phyloP scores from a whole-genome alignment of 1,140 invertebrate species.

The Drosophila parvula region DNA sequence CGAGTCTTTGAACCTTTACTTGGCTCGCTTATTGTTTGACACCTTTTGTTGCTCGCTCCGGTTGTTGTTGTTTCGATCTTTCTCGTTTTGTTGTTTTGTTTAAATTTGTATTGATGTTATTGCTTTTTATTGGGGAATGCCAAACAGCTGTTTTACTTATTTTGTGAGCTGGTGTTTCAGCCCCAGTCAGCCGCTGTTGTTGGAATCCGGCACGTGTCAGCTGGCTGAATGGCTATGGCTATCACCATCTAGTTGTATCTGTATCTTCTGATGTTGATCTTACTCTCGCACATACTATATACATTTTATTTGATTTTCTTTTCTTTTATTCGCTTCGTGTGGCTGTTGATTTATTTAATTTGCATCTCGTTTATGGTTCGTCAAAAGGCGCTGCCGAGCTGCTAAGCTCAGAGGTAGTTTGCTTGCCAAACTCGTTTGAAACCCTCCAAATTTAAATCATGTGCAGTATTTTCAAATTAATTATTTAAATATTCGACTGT shows the following conservation, averaged over 20 bases:
- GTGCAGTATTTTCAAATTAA: conserved; percentile 49
- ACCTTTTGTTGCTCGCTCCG: conserved; percentile 50
- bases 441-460: conserved; percentile 46
- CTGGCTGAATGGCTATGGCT: conserved; percentile 22
- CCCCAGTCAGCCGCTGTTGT: conserved; percentile 1
- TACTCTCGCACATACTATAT: conserved; percentile 7
- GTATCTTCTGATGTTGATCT: conserved; percentile 39
- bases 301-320: conserved; percentile 5
- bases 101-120: conserved; percentile 44
- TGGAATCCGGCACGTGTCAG: conserved; percentile 59
- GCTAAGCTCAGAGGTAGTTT: conserved; percentile 14
- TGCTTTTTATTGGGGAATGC: conserved; percentile 51
- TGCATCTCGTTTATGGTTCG: conserved; percentile 62
- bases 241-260: conserved; percentile 27
- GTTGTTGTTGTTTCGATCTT: conserved; percentile 15
- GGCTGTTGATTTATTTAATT: conserved; percentile 57
- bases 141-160: conserved; percentile 59
- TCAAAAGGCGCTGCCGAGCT: conserved; percentile 23
- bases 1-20: conserved; percentile 26
- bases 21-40: conserved; percentile 55
- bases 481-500: conserved; percentile 41
- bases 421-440: conserved; percentile 48
- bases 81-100: conserved; percentile 26
- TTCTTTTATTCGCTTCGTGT: conserved; percentile 27
- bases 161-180: conserved; percentile 12